Base-by-base conservation (phyloP, 2,888 invertebrate genomes). In the Pandemis heparana region DNA sequence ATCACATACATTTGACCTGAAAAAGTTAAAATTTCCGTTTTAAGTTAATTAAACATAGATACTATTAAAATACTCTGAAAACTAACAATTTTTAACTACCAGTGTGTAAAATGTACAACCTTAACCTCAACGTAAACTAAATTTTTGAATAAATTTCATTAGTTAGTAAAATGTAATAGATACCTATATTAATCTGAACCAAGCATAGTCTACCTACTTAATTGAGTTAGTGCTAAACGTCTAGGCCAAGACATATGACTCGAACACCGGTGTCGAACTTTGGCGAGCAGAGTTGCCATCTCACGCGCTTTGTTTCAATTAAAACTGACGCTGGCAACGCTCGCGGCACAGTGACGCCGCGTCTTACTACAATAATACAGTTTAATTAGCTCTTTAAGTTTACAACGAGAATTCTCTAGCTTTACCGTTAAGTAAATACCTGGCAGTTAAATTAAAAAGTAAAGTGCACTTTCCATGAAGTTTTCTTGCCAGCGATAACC, bases 241-340 rank as follows among this genome's bases (percentile, higher is more conserved):
- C 75, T 74, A 73, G 41, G 62, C 67, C 39, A 73, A 75, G 72
- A 66, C 46, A 73, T 72, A 69, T 70, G 70, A 60, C 74, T 67
- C 39, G 60, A 70, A 60, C 69, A 46, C 56, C 18, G 69, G 56
- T 64, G 65, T 74, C 53, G 70, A 74, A 74, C 69, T 74, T 74
- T 60, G 53, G 18, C 64, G 56, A 62, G 53, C 72, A 7, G 46
- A 70, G 74, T 70, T 74, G 70, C 74, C 75, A 77, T 67, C 74
- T 78, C 79, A 75, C 73, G 75, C 78, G 80, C 82, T 85, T 83
- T 86, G 85, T 86, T 84, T 88, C 87, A 88, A 88, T 87, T 88
- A 85, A 85, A 89, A 88, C 83, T 86, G 85, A 79, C 81, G 77
- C 77, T 70, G 38, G 70, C 64, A 74, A 69, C 69, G 65, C 32